These are phyloP conservation scores for Halictus ligatus DNA, from an alignment of 2,888 invertebrate genomes.

Conservation along the genomic window DNA sequence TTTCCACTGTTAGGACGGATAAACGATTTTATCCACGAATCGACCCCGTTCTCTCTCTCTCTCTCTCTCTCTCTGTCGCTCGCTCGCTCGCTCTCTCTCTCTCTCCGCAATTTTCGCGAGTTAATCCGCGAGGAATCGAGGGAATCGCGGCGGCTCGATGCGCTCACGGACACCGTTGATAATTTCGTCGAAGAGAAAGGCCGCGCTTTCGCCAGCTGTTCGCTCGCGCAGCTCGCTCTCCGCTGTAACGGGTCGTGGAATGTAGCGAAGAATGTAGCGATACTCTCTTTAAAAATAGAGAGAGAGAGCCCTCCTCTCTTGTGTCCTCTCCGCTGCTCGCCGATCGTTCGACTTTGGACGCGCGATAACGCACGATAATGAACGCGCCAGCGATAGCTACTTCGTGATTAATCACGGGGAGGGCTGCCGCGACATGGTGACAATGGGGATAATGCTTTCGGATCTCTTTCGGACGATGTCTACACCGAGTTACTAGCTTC, in stretches of 20 bases:
- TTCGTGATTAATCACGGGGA: constrained; percentile 24
- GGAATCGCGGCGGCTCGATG: constrained; percentile 28
- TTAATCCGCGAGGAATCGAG: constrained; percentile 24
- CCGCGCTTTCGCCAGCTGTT: constrained; percentile 65
- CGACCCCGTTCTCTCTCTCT: neutral
- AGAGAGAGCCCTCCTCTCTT: constrained; percentile 26
- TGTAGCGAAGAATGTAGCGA: constrained; percentile 28
- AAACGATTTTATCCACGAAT: neutral
- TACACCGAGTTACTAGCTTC: neutral
- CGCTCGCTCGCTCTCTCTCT: too few species aligned
- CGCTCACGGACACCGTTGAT: constrained; percentile 43
- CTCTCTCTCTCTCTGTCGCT: too few species aligned
- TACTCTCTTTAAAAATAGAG: constrained; percentile 50
- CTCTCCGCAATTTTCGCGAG: neutral
- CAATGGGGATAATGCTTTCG: neutral
- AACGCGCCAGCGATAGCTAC: constrained; percentile 25
- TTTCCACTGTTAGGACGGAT: neutral
- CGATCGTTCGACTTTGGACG: constrained; percentile 58
- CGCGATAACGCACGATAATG: constrained; percentile 52
- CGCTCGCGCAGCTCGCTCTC: constrained; percentile 39
- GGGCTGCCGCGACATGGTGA: neutral
- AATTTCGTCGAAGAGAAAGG: constrained; percentile 69
- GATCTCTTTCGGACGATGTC: neutral
- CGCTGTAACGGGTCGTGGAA: constrained; percentile 47
- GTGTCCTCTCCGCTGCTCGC: constrained; percentile 29